Evolutionary conservation across 2,113 vertebrate species (phyloP), one percentile per base, ranked within the genome.

Genomic region (Pygoscelis antarcticus): DNA sequence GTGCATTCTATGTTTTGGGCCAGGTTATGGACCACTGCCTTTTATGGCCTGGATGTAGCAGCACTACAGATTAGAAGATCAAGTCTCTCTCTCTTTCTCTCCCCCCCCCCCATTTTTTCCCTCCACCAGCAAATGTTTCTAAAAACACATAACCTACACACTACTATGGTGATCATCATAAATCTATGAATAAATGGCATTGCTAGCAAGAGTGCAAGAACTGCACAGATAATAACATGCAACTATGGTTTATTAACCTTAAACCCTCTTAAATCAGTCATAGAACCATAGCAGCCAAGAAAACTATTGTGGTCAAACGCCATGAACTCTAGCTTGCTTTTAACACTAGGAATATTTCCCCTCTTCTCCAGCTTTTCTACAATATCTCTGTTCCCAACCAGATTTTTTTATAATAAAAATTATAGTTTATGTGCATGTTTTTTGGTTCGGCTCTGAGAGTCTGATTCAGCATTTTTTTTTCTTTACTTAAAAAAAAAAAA

Each of bases 181-280:
- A 97, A 96, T 97, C 79, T 91, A 83, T 65, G 76, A 72, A 88
- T 84, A 79, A 94, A 94, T 70, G 36, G 19, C 55, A 74, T 30
- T 89, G 57, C 62, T 97, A 91, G 61, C 3, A 34, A 94, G 82
- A 96, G 46, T 83, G 79, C 52, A 94, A 92, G 66, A 91, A 62
- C 83, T 91, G 61, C 49, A 84, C 75, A 97, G 90, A 97, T 91
- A 95, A 96, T 96, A 97, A 91, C 86, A 95, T 77, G 84, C 82
- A 97, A 82, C 92, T 93, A 95, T 47, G 66, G 94, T 90, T 97
- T 96, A 96, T 97, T 96, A 97, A 96, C 91, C 88, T 97, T 97
- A 97, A 97, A 91, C 70, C 25, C 61, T 66, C 90, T 94, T 95
- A 90, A 95, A 95, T 98, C 93, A 96, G 78, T 96, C 96, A 93